Evolutionary conservation across 2,797 vertebrate species (phyloP).

Genomic region (Rousettus madagascariensis): DNA sequence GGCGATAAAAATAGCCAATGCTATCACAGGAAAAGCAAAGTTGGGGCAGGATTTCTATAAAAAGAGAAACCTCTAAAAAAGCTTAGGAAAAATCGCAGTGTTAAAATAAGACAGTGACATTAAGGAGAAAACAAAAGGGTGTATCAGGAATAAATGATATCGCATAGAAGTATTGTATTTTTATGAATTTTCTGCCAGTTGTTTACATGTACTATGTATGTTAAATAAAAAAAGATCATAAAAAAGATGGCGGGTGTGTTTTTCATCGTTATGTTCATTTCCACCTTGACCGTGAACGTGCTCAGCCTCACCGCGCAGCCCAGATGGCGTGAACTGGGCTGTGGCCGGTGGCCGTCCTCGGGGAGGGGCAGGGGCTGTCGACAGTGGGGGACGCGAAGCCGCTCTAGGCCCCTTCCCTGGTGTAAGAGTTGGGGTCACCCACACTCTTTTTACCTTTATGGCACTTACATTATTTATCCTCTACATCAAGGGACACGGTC

Average conservation of each 20-base stretch:
- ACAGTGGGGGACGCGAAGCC: no score
- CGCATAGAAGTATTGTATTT: conserved; percentile 83
- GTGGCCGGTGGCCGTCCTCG: neutral
- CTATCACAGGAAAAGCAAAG: conserved; percentile 60
- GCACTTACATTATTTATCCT: neutral
- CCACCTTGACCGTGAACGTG: neutral
- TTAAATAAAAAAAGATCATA: conserved; percentile 85
- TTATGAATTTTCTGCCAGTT: conserved; percentile 86
- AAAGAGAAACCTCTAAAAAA: conserved; percentile 59
- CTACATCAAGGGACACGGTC: neutral
- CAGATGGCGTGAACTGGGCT: neutral
- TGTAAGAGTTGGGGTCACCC: neutral
- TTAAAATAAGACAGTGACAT: conserved; percentile 62
- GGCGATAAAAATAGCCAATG: conserved; percentile 69
- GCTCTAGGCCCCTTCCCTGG: neutral
- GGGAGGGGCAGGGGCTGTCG: no score
- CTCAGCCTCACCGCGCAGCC: neutral
- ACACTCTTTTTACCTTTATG: neutral
- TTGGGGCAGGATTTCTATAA: conserved; percentile 71
- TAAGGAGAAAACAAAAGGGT: conserved; percentile 57
- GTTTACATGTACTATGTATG: conserved; percentile 83
- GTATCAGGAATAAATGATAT: conserved; percentile 70
- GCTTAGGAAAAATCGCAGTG: conserved; percentile 57
- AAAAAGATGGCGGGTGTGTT: conserved; percentile 47
- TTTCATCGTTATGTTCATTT: neutral